Base-by-base conservation (phyloP, 2,797 vertebrate genomes). In the Jordanella pulchra region DNA sequence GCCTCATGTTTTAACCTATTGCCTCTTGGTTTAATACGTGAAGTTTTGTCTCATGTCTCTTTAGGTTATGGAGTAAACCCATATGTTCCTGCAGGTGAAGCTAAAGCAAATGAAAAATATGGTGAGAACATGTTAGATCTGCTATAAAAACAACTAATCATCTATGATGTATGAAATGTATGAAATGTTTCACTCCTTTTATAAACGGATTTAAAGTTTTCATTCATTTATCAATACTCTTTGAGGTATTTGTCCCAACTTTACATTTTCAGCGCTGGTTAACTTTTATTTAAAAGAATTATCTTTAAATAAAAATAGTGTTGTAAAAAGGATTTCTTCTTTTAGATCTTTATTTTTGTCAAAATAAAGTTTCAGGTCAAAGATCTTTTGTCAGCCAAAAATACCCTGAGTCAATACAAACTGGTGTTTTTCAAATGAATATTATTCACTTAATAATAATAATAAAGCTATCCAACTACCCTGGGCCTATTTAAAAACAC, bases 31-130 rank as follows among this genome's bases (percentile, higher is more conserved):
- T 71, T 17, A 30, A 65, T 60, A 25, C 42, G n/a, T 13, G 4
- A 2, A 15, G 25, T 48, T 65, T 13, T 68, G 7, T 84, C 15
- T 69, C 10, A n/a, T 21, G 79, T 55, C 11, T 53, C 3, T 77
- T 23, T 73, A 93, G 92, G 90, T 42, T 85, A 87, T 76, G 84
- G 80, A 66, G 81, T 67, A 48, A 79, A 80, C 15, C 71, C 84
- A 14, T 84, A 88, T 60, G 78, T 63, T 13, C 69, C 87, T 44
- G 73, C 86, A 67, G 79, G 65, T 28, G 65, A 83, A 10, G 63
- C 77, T 7, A 92, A 92, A 81, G 66, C 79, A 10, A 45, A 71
- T 67, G 81, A 83, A 78, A 89, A 89, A 79, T 88, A 93, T 70
- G 89, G 93, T 93, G 65, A 69, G 83, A 64, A 35, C n/a, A 65